Percentiles rank a stretch among this genome's conserved stretches.
These are phyloP conservation scores for Physella acuta DNA, from an alignment of 1,140 invertebrate species.

Conservation along the genomic window DNA sequence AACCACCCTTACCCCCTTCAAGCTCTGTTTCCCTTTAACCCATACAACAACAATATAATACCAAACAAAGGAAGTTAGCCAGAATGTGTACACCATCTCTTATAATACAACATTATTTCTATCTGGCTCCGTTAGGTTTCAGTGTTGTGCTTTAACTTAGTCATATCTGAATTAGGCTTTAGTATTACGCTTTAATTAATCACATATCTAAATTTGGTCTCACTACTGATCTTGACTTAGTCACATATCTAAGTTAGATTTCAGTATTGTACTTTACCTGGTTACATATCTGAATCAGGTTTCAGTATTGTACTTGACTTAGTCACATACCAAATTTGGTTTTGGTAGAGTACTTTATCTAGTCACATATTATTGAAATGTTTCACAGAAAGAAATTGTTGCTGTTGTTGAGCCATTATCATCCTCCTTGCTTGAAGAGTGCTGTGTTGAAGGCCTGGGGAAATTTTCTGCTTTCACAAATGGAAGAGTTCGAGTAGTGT, in stretches of 20 bases:
- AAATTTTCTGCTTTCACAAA: constrained; percentile 44
- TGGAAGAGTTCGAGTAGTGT: constrained; percentile 40
- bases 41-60: no score
- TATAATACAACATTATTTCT: no score
- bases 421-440: constrained; percentile 39
- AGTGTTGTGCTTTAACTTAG: no score
- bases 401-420: constrained; percentile 36
- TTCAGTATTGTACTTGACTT: neutral
- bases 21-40: no score
- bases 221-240: no score
- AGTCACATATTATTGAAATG: neutral
- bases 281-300: neutral
- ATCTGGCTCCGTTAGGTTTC: no score
- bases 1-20: no score
- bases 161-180: no score
- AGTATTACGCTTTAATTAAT: no score
- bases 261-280: neutral
- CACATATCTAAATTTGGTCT: no score
- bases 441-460: constrained; percentile 35
- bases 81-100: no score
- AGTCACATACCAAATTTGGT: neutral
- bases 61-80: no score
- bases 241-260: neutral
- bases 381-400: constrained; percentile 13
- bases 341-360: neutral